A percentile compares a stretch with the other conserved stretches of the same genome.
Conservation (phyloP, 2,797 vertebrate species). For the Acipenser oxyrinchus region DNA sequence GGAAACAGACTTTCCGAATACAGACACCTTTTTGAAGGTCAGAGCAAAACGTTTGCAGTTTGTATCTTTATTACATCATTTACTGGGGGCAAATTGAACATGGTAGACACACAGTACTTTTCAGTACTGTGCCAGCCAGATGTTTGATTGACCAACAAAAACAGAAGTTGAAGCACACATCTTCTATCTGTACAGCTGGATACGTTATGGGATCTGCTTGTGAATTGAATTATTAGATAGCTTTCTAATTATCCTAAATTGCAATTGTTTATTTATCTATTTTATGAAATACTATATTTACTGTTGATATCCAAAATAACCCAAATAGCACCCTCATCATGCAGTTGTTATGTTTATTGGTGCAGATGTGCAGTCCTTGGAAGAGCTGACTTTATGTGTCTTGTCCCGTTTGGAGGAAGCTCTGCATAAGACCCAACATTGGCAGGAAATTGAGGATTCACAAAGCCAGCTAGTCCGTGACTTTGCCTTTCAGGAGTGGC, state of each 20-base stretch:
- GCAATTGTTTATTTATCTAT: too few relatives aligned
- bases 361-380: constrained; percentile 69
- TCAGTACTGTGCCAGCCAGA: too few relatives aligned
- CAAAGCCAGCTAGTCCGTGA: constrained; percentile 64
- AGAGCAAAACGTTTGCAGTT: constrained; percentile 32
- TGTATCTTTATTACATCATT: constrained; percentile 2
- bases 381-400: constrained; percentile 67
- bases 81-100: too few relatives aligned
- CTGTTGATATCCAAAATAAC: too few relatives aligned
- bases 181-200: too few relatives aligned
- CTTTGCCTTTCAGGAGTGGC: constrained; percentile 76
- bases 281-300: too few relatives aligned
- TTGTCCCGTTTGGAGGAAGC: constrained; percentile 64
- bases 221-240: too few relatives aligned
- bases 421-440: constrained; percentile 54
- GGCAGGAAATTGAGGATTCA: constrained; percentile 61
- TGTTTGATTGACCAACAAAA: too few relatives aligned
- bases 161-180: too few relatives aligned
- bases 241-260: too few relatives aligned
- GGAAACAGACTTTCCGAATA: constrained; percentile 64
- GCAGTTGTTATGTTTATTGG: constrained; percentile 22
- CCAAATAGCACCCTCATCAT: background rate
- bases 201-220: too few relatives aligned
- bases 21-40: constrained; percentile 83
- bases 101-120: too few relatives aligned